Evolutionary conservation across 2,113 vertebrate species (phyloP).

Genomic region (Tupaia chinensis): DNA sequence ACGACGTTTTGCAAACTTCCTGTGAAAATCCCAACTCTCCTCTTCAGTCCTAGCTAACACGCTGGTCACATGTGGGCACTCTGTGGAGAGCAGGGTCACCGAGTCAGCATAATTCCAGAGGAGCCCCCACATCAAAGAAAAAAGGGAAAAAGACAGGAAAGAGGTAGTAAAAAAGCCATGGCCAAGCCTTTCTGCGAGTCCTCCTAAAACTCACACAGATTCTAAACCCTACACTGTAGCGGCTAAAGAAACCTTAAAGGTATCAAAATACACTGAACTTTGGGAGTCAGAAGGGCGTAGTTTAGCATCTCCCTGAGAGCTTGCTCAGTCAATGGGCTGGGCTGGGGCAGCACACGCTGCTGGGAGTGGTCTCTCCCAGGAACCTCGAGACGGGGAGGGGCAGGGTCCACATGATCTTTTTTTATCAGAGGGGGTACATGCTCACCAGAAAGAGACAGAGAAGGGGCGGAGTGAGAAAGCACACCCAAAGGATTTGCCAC

Average conservation of each 20-base stretch:
- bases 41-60: background rate
- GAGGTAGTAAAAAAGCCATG: background rate
- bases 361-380: background rate
- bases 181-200: background rate
- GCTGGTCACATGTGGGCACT: background rate
- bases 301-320: background rate
- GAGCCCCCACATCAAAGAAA: too few relatives aligned
- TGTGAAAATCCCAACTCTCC: background rate
- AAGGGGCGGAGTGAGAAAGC: too few relatives aligned
- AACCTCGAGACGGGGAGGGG: background rate
- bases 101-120: conserved; percentile 16
- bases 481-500: too few relatives aligned
- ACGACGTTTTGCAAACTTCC: background rate
- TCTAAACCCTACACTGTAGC: background rate
- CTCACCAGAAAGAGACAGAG: too few relatives aligned
- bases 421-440: too few relatives aligned
- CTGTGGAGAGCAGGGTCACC: background rate
- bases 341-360: background rate
- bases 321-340: too few relatives aligned
- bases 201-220: background rate
- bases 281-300: background rate
- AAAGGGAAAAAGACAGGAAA: background rate
- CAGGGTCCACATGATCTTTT: background rate
- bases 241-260: background rate
- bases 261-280: background rate